Evolutionary conservation across 2,113 vertebrate genomes (phyloP), one percentile per base, ranked within the genome.

Genomic region (Sarotherodon lohbergeri): DNA sequence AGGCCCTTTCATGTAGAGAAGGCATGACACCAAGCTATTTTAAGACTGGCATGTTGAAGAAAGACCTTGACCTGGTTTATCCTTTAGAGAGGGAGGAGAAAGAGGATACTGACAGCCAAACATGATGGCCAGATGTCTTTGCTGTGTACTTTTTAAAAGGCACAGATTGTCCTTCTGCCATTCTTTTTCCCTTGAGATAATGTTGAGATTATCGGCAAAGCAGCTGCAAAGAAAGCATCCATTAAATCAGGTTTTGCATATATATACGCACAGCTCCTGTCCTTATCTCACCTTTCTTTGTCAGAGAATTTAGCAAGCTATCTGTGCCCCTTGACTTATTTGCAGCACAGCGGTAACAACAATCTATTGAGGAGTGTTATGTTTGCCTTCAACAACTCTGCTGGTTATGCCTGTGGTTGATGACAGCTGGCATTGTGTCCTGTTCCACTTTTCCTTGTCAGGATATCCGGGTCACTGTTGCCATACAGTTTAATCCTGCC

Each of bases 11-110:
- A 89, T 90, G 86, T 86, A 63, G 83, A 71, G 86, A 85, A 90
- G 90, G 88, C 82, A 78, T 94, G 87, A 91, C 87, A 81, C 57
- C 2, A 22, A 80, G 90, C 92, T 94, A 95, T 94, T 95, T 94
- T 93, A 90, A 89, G 94, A 88, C 86, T 91, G 89, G 90, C 87
- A 91, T 90, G 90, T 84, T 89, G 89, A 91, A 91, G 93, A 90
- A 92, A 92, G 90, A 90, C 91, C 91, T 94, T 94, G 94, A 93
- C 93, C 95, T 93, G 91, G 88, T 94, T 95, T 95, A 92, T 93
- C 88, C 91, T 91, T 93, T 85, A 83, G 56, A 88, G 59, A 78
- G 50, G 82, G 59, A 88, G 85, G 66, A 80, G 86, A 87, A 88
- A 88, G 82, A 63, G 68, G 86, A 91, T 86, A 86, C 85, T 90